Evolutionary conservation across 2,888 invertebrate genomes (phyloP).

Genomic region (Platypus cylindrus): DNA sequence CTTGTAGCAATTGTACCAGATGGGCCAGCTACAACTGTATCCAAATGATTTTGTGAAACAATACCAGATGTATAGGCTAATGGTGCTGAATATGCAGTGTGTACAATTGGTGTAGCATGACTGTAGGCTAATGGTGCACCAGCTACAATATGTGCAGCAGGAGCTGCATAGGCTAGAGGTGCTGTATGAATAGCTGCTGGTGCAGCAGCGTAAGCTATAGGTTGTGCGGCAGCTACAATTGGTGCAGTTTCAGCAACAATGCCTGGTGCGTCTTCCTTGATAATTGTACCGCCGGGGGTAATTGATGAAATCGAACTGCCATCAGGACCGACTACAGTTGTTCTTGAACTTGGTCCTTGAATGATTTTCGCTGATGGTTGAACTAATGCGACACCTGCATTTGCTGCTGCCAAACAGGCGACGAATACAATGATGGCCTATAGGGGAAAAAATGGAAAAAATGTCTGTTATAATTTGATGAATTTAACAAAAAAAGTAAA

Average conservation of each 20-base stretch:
- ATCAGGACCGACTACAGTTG: conserved; percentile 23
- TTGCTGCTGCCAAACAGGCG: conserved; percentile 21
- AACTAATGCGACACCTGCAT: conserved; percentile 11
- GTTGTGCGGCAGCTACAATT: conserved; percentile 12
- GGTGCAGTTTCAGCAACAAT: conserved; percentile 15
- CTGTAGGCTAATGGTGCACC: conserved; percentile 10
- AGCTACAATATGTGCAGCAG: conserved; percentile 4
- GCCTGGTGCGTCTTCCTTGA: conserved; percentile 18
- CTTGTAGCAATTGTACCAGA: conserved; percentile 23
- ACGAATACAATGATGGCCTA: conserved; percentile 19
- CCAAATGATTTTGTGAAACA: conserved; percentile 13
- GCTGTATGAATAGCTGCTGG: conserved; percentile 8
- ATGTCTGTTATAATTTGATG: not conserved
- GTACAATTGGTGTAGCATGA: conserved; percentile 11
- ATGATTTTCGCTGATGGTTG: conserved; percentile 18
- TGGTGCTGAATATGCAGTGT: conserved; percentile 13
- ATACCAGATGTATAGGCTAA: conserved; percentile 14
- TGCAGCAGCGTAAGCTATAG: conserved; percentile 15
- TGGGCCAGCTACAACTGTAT: conserved; percentile 18
- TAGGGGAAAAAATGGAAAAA: conserved; percentile 1
- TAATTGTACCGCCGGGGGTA: conserved; percentile 21
- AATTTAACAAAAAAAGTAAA: not conserved
- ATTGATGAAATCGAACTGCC: conserved; percentile 24
- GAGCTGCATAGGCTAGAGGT: conserved; percentile 9
- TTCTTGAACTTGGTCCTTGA: conserved; percentile 25